Evolutionary conservation across 2,113 vertebrate species (phyloP).

Genomic region (Rhinichthys klamathensis): DNA sequence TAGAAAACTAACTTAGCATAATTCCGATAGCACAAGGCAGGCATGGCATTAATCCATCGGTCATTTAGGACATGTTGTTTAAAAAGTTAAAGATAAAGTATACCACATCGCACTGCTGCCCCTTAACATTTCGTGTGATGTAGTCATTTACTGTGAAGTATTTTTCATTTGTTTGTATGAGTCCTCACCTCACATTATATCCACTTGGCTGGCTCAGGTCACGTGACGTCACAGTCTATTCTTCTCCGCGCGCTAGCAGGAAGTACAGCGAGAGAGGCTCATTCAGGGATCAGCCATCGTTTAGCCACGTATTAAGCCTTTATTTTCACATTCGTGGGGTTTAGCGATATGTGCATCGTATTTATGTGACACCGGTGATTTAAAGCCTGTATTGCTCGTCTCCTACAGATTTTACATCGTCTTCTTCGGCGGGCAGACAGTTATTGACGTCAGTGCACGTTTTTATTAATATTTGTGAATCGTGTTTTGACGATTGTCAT

Average conservation of each 20-base stretch:
- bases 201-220: neutral
- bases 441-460: slow-evolving; percentile 18
- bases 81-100: neutral
- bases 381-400: neutral
- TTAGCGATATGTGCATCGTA: neutral
- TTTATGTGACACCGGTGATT: neutral
- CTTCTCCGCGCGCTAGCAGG: slow-evolving; percentile 12
- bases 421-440: neutral
- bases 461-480: slow-evolving; percentile 6
- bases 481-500: neutral
- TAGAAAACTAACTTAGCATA: no score
- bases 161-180: neutral
- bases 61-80: no score
- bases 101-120: neutral
- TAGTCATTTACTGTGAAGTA: neutral
- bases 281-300: neutral
- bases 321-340: neutral
- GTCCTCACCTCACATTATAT: neutral
- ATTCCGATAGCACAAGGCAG: no score
- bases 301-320: slow-evolving; percentile 27
- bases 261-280: slow-evolving; percentile 4
- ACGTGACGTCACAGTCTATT: slow-evolving; percentile 21
- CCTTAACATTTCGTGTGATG: neutral
- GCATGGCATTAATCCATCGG: no score
- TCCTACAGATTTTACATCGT: neutral